phyloP scores from a whole-genome alignment of 1,140 invertebrate species.

The Eciton burchellii region DNA sequence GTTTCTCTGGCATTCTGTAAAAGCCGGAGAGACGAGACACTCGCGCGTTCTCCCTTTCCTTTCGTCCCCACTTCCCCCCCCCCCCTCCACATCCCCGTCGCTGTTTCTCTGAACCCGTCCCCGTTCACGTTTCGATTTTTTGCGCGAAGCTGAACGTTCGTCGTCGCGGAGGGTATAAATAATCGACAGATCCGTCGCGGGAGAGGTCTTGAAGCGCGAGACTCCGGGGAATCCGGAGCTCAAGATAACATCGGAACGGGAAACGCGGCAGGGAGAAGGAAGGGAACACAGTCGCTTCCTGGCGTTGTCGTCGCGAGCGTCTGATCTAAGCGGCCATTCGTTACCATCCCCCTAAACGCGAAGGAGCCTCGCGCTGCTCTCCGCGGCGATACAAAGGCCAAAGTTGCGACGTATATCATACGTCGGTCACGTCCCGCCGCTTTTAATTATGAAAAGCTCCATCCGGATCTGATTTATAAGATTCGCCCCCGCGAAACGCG shows the following conservation, averaged over 20 bases:
- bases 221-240: constrained; percentile 14
- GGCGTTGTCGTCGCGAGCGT: neutral
- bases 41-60: no score
- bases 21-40: constrained; percentile 64
- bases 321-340: constrained; percentile 5
- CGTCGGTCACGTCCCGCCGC: constrained; percentile 67
- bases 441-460: constrained; percentile 83
- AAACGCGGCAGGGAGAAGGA: neutral
- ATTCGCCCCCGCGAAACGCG: constrained; percentile 62
- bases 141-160: neutral
- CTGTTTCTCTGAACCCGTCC: no score
- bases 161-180: neutral
- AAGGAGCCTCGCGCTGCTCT: neutral
- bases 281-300: neutral
- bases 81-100: no score
- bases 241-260: neutral
- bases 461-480: constrained; percentile 83
- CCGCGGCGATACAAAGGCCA: constrained; percentile 70
- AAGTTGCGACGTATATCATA: constrained; percentile 80
- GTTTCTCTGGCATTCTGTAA: constrained; percentile 5
- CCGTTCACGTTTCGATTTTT: constrained; percentile 25
- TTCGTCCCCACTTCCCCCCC: no score
- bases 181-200: no score
- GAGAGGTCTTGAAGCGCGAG: no score
- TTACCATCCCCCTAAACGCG: constrained; percentile 38